Evolutionary conservation across 2,888 invertebrate species (phyloP).

Genomic region (Argyresthia albistria): DNA sequence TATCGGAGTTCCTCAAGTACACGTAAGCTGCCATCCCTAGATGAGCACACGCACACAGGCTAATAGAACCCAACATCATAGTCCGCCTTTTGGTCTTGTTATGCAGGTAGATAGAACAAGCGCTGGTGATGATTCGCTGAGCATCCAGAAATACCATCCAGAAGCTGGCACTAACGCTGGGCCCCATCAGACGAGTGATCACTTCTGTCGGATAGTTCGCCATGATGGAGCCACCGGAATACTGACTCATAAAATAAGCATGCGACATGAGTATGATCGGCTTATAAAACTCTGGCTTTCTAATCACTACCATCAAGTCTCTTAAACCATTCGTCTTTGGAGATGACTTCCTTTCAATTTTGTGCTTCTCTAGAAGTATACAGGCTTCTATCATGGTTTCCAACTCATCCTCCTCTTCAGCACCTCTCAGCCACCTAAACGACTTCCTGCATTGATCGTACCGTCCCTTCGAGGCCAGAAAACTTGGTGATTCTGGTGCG

Average conservation of each 20-base stretch:
- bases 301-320: slow-evolving; percentile 21
- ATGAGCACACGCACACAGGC: slow-evolving; percentile 69
- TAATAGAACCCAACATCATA: slow-evolving; percentile 70
- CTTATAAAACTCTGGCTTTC: slow-evolving; percentile 63
- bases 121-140: slow-evolving; percentile 71
- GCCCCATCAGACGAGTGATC: slow-evolving; percentile 67
- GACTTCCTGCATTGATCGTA: slow-evolving; percentile 65
- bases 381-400: slow-evolving; percentile 39
- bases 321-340: slow-evolving; percentile 6
- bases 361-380: slow-evolving; percentile 20
- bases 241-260: slow-evolving; percentile 74
- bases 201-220: slow-evolving; percentile 77
- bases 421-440: slow-evolving; percentile 71
- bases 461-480: slow-evolving; percentile 70
- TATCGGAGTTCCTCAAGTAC: slow-evolving; percentile 26
- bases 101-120: slow-evolving; percentile 71
- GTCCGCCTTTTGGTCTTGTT: slow-evolving; percentile 72
- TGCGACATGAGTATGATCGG: slow-evolving; percentile 72
- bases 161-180: slow-evolving; percentile 70
- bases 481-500: slow-evolving; percentile 76
- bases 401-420: slow-evolving; percentile 46
- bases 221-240: slow-evolving; percentile 77
- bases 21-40: slow-evolving; percentile 58
- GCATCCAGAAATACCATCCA: slow-evolving; percentile 76
- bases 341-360: slow-evolving; percentile 14